A percentile compares a stretch with the other conserved stretches of the same genome.
Evolutionary conservation across 2,113 vertebrate genomes (phyloP).

Genomic region (Tenrec ecaudatus): DNA sequence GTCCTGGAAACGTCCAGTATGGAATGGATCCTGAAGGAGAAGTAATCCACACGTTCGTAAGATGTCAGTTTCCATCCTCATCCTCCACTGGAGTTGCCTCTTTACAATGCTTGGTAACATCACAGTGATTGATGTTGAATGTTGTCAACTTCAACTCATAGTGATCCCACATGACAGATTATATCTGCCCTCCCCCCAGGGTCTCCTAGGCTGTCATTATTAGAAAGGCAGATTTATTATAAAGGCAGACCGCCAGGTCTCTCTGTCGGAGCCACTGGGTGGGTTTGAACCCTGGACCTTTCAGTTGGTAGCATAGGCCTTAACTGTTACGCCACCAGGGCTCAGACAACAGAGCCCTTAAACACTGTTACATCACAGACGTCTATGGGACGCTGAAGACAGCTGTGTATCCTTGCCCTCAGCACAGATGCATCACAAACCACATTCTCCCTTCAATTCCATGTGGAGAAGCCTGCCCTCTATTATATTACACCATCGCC

Average conservation of each 20-base stretch:
- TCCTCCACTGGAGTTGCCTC: fast-evolving
- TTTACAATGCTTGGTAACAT: too few species aligned
- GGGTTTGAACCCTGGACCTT: too few species aligned
- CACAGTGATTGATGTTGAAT: too few species aligned
- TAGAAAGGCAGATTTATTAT: neutral
- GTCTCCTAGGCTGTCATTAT: neutral
- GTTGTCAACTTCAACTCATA: neutral
- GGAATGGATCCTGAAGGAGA: neutral
- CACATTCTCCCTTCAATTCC: neutral
- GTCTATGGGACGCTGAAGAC: neutral
- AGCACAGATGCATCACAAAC: neutral
- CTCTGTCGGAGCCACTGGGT: neutral
- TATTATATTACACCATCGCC: fast-evolving
- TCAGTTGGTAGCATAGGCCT: neutral
- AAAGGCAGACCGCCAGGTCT: neutral
- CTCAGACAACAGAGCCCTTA: neutral
- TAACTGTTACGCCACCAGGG: neutral
- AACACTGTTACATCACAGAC: neutral
- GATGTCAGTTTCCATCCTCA: neutral
- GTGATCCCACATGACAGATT: neutral
- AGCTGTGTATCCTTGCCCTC: neutral
- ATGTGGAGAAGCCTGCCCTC: neutral
- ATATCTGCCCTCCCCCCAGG: neutral
- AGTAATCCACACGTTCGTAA: neutral
- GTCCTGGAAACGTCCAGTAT: neutral